These are phyloP conservation scores for Netelia virgata DNA, from an alignment of 2,888 invertebrate genomes.

Conservation along the genomic window DNA sequence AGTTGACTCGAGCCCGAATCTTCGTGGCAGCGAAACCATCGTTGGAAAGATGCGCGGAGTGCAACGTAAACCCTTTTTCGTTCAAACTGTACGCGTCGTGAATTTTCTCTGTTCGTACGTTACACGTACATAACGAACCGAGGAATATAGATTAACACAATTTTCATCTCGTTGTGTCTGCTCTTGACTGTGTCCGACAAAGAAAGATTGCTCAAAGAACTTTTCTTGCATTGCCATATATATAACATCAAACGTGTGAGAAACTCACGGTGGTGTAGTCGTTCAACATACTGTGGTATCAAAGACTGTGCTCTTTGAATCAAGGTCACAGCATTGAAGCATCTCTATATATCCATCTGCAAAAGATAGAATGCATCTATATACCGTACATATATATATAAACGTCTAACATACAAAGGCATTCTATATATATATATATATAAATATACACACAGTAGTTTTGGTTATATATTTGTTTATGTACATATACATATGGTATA, in stretches of 20 bases:
- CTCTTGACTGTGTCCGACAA: neutral
- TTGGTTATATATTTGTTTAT: too few species aligned
- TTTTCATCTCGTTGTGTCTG: neutral
- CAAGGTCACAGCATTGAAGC: slow-evolving; percentile 17
- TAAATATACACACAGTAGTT: neutral
- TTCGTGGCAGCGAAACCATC: too few species aligned
- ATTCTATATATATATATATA: neutral
- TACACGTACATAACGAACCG: neutral
- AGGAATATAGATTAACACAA: neutral
- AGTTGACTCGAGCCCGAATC: too few species aligned
- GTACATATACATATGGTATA: slow-evolving; percentile 1
- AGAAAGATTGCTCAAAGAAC: slow-evolving; percentile 11
- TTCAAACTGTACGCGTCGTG: neutral
- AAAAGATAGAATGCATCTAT: slow-evolving; percentile 15
- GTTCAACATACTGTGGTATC: slow-evolving; percentile 6
- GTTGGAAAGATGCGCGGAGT: neutral
- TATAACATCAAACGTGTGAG: neutral
- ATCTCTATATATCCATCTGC: slow-evolving; percentile 21
- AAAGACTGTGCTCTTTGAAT: slow-evolving; percentile 8
- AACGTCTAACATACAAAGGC: too few species aligned
- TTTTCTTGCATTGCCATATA: neutral
- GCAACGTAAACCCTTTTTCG: neutral
- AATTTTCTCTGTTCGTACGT: neutral
- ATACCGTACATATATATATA: neutral
- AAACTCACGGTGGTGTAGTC: neutral